phyloP scores from a whole-genome alignment of 92 coral and sea anemone species.

The Umimayanthus chanpuru region DNA sequence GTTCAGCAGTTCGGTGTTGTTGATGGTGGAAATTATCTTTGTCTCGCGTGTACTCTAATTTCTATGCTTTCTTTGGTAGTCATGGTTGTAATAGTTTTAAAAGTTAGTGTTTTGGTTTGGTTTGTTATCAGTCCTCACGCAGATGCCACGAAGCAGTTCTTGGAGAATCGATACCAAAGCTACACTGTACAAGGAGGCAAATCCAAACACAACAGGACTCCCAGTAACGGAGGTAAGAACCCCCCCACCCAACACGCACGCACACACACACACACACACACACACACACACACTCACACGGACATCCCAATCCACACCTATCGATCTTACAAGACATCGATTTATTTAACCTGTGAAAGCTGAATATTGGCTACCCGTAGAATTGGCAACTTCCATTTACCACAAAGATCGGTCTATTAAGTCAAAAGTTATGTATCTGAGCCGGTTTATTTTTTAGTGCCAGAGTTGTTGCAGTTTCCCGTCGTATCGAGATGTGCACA shows the following conservation, averaged over 20 bases:
- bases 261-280: neutral
- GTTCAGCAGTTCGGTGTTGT: too few species aligned
- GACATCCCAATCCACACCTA: too few species aligned
- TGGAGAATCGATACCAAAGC: conserved; percentile 88
- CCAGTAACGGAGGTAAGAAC: conserved; percentile 74
- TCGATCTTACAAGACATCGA: too few species aligned
- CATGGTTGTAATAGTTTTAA: neutral
- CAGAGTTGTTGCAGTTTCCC: too few species aligned
- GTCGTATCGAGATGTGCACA: too few species aligned
- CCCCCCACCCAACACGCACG: neutral
- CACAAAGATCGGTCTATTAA: too few species aligned
- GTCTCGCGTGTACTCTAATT: neutral
- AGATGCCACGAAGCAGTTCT: conserved; percentile 79
- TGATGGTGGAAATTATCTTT: neutral
- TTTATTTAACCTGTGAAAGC: too few species aligned
- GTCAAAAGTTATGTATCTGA: too few species aligned
- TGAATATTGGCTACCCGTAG: neutral
- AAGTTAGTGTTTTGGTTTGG: neutral
- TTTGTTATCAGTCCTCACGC: conserved; percentile 58
- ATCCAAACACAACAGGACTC: conserved; percentile 64
- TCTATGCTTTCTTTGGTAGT: neutral
- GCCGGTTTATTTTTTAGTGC: too few species aligned
- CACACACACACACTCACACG: neutral
- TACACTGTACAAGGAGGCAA: conserved; percentile 57
- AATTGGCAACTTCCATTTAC: too few species aligned